These are phyloP conservation scores for Drosophila pallidifrons DNA, from an alignment of 1,140 invertebrate species.

Conservation along the genomic window DNA sequence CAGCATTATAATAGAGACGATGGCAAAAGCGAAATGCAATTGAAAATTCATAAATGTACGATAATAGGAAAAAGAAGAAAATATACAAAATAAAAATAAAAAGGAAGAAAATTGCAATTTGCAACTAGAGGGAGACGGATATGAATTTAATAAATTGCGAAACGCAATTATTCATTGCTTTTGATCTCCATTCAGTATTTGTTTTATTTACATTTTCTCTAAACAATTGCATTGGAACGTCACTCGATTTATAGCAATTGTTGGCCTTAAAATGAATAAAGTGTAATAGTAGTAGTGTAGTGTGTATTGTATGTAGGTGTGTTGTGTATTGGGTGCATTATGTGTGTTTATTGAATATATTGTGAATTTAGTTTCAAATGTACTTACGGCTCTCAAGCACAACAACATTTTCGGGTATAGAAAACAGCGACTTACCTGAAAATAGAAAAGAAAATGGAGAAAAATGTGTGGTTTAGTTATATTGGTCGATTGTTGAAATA, in stretches of 20 bases:
- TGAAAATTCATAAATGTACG: slow-evolving; percentile 65
- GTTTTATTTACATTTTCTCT: neutral
- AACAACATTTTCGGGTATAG: slow-evolving; percentile 83
- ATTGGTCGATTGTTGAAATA: slow-evolving; percentile 8
- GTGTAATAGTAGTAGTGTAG: slow-evolving; percentile 26
- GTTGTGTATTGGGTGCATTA: slow-evolving; percentile 11
- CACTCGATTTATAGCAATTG: slow-evolving; percentile 21
- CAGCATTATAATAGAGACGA: slow-evolving; percentile 61
- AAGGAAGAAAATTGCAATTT: slow-evolving; percentile 57
- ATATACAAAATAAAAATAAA: slow-evolving; percentile 2
- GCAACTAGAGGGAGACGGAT: neutral
- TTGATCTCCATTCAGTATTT: slow-evolving; percentile 57
- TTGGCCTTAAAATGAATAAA: slow-evolving; percentile 30
- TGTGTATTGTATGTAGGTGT: slow-evolving; percentile 2
- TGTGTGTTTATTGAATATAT: slow-evolving; percentile 33
- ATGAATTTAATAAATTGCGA: slow-evolving; percentile 65
- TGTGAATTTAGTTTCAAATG: slow-evolving; percentile 69
- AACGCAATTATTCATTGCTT: slow-evolving; percentile 60
- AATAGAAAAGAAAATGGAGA: slow-evolving; percentile 55
- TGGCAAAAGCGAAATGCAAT: slow-evolving; percentile 55
- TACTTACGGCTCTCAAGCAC: slow-evolving; percentile 82
- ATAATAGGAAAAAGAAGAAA: slow-evolving; percentile 24
- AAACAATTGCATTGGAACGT: neutral
- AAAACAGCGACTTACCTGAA: slow-evolving; percentile 82
- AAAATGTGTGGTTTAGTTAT: slow-evolving; percentile 36